Evolutionary conservation across 2,888 invertebrate species (phyloP).

Genomic region (Nebria brevicollis): DNA sequence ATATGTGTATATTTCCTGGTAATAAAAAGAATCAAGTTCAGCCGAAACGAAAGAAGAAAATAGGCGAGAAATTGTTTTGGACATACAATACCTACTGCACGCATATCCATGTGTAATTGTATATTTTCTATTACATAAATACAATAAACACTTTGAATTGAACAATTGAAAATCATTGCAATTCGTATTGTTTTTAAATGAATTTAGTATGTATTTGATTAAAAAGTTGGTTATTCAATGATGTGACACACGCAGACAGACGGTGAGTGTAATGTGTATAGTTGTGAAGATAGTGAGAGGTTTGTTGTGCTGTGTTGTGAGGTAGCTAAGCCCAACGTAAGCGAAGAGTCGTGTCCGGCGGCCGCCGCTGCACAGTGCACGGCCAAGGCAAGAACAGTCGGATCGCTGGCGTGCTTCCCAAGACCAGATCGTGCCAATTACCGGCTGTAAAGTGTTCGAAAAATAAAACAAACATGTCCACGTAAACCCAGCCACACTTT

Average conservation of each 20-base stretch:
- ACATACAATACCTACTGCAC: neutral
- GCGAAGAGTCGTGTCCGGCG: neutral
- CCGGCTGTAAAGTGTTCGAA: constrained; percentile 57
- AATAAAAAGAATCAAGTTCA: neutral
- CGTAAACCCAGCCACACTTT: constrained; percentile 45
- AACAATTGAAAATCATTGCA: too few species aligned
- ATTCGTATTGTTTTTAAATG: too few species aligned
- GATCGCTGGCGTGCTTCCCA: constrained; percentile 56
- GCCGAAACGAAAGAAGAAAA: neutral
- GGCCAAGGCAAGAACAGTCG: neutral
- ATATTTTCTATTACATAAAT: neutral
- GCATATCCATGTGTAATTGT: neutral
- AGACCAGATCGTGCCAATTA: constrained; percentile 58
- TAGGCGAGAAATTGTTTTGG: neutral
- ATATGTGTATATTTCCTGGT: neutral
- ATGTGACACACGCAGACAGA: too few species aligned
- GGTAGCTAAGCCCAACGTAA: neutral
- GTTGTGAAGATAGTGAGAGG: neutral
- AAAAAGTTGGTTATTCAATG: too few species aligned
- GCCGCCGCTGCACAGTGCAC: constrained; percentile 6
- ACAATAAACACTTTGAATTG: too few species aligned
- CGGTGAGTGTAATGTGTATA: neutral
- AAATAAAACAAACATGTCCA: constrained; percentile 55
- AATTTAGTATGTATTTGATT: too few species aligned
- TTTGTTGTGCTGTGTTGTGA: neutral